A percentile compares a stretch with the other conserved stretches of the same genome.
These are phyloP conservation scores for Eclectus roratus DNA, from an alignment of 2,113 vertebrate species.

Conservation along the genomic window DNA sequence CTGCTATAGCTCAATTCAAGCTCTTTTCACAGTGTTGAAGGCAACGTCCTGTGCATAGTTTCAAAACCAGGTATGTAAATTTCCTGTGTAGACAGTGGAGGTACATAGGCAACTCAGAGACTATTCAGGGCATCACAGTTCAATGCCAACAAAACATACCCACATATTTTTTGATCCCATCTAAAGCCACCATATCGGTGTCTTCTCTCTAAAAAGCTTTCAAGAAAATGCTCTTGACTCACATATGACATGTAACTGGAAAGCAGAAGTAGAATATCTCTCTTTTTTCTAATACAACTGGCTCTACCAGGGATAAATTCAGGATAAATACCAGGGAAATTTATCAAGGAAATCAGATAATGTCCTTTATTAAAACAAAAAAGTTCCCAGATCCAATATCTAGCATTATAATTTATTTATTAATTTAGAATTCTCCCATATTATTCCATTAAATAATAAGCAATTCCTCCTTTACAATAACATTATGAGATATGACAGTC, in stretches of 20 bases:
- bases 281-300: neutral
- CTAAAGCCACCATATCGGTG: neutral
- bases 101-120: accelerated
- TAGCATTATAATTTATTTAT: neutral
- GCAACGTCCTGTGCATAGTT: accelerated
- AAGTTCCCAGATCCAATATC: neutral
- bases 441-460: neutral
- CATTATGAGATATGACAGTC: neutral
- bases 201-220: neutral
- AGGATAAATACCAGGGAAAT: neutral
- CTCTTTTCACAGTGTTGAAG: neutral
- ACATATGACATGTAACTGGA: neutral
- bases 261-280: neutral
- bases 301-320: neutral
- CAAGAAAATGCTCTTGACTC: neutral
- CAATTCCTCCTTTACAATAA: neutral
- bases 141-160: neutral
- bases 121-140: neutral
- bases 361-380: neutral
- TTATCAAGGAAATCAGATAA: neutral
- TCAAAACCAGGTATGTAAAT: neutral
- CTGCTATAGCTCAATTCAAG: accelerated
- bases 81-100: neutral
- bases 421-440: neutral
- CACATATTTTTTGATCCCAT: neutral